Conservation (phyloP, 2,113 vertebrate species). For the Numida meleagris region DNA sequence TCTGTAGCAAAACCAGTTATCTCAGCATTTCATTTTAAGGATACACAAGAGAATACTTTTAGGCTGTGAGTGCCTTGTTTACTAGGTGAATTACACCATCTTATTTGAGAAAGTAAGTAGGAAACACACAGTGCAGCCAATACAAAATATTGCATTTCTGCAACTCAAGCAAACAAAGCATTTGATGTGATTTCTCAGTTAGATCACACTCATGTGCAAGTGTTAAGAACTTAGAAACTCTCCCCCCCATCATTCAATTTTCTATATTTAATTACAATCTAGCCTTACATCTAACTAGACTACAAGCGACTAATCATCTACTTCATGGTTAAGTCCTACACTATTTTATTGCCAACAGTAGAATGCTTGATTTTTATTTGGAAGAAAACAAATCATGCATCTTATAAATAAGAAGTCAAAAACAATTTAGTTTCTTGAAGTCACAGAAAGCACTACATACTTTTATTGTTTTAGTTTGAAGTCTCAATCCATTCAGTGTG, state of each 20-base stretch:
- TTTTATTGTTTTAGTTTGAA: constrained; percentile 99
- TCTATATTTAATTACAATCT: not conserved
- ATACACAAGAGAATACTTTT: not conserved
- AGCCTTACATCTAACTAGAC: not conserved
- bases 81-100: not conserved
- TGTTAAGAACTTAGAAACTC: not conserved
- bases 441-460: constrained; percentile 75
- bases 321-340: not conserved
- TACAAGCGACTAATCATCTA: not conserved
- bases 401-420: not conserved
- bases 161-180: not conserved
- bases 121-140: not conserved
- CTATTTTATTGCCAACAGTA: not conserved
- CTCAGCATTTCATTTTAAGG: not conserved
- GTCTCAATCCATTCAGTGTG: constrained; percentile 96
- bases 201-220: not conserved
- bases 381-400: not conserved
- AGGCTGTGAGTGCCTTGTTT: not conserved
- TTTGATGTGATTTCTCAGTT: not conserved
- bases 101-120: not conserved
- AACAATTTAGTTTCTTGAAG: not conserved
- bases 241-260: not conserved
- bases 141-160: not conserved
- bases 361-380: not conserved
- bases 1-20: not conserved